Evolutionary conservation across 2,797 vertebrate species (phyloP).

Genomic region (Cossypha caffra): DNA sequence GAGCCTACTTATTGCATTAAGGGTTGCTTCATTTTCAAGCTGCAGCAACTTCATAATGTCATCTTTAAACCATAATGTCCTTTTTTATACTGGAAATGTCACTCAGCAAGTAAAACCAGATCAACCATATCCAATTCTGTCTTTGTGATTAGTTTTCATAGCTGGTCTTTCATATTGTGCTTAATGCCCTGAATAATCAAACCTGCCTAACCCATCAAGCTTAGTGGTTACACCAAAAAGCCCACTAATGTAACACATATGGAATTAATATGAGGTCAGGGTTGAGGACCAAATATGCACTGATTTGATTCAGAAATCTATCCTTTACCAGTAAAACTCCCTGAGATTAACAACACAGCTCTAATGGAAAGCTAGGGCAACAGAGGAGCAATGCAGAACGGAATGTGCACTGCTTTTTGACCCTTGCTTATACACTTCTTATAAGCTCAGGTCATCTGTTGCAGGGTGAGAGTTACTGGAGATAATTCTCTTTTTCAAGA

Average conservation of each 20-base stretch:
- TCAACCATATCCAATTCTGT: not conserved
- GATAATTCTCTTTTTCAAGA: not conserved
- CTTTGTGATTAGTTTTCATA: not conserved
- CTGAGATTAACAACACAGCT: not conserved
- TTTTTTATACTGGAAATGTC: not conserved
- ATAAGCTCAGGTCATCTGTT: not conserved
- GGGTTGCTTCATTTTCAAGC: not conserved
- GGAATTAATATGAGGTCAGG: not conserved
- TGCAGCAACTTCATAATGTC: not conserved
- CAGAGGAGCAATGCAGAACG: not conserved
- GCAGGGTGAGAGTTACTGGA: not conserved
- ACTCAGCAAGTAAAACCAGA: not conserved
- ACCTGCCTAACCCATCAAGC: not conserved
- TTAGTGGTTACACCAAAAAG: not conserved
- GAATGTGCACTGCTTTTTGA: rapidly evolving
- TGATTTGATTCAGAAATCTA: not conserved
- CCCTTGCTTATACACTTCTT: not conserved
- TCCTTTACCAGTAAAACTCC: not conserved
- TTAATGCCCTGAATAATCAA: not conserved
- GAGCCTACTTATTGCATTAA: not conserved
- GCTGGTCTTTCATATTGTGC: not conserved
- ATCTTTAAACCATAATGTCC: not conserved
- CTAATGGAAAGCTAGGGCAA: not conserved
- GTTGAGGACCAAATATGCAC: not conserved
- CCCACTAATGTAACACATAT: not conserved